Evolutionary conservation across 2,888 invertebrate species (phyloP).

Genomic region (Sipha maydis): DNA sequence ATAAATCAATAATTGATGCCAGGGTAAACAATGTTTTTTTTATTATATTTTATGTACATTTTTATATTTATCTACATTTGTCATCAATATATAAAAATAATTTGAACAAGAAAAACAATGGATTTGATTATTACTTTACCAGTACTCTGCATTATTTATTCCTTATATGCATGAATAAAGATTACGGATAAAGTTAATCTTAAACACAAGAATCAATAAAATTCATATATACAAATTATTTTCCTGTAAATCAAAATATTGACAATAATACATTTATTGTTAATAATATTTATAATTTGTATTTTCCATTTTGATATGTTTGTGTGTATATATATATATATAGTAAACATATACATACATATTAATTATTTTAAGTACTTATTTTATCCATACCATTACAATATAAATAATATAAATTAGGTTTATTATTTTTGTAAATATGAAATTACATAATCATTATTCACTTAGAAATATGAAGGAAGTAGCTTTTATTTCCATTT

Average conservation of each 20-base stretch:
- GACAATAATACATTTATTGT: not conserved
- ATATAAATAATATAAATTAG: not conserved
- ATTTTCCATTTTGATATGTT: not conserved
- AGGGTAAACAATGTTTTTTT: conserved; percentile 53
- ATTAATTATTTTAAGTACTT: not conserved
- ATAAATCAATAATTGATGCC: conserved; percentile 51
- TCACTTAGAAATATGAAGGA: too few relatives aligned
- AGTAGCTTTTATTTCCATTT: too few relatives aligned
- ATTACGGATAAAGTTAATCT: not conserved
- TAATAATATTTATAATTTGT: not conserved
- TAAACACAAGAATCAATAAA: not conserved
- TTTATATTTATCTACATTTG: conserved; percentile 25
- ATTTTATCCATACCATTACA: not conserved
- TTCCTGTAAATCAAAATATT: not conserved
- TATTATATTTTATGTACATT: conserved; percentile 9
- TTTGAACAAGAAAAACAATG: not conserved
- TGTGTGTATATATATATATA: not conserved
- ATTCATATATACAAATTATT: not conserved
- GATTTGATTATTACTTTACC: conserved; percentile 2
- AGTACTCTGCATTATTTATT: not conserved
- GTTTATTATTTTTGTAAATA: too few relatives aligned
- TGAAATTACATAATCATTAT: too few relatives aligned
- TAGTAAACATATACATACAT: too few relatives aligned
- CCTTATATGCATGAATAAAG: not conserved
- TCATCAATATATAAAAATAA: conserved; percentile 32